Evolutionary conservation across 2,888 invertebrate species (phyloP), one percentile per base, ranked within the genome.

Genomic region (Leptura quadrifasciata): DNA sequence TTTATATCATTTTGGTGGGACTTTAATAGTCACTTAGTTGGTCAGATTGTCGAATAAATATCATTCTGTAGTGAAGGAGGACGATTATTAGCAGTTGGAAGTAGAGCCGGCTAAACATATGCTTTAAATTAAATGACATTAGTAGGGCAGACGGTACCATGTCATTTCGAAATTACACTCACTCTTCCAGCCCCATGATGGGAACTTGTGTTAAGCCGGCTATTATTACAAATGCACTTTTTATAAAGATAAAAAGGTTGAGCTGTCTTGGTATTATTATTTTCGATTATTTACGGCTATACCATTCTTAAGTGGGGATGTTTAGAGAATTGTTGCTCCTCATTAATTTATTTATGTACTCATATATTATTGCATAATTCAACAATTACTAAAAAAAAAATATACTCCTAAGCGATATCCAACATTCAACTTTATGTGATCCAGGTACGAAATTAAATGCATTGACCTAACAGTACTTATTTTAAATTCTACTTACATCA

Each of bases 41-140:
- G 77, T 73, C 70, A 72, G 81, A 82, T 82, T 79, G 80, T 77
- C 74, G 80, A 78, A 80, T 75, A 78, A 80, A 77, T 75, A 78
- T 79, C 79, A 79, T 77, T 78, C 75, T 58, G 75, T 61, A 55
- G 76, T 72, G 72, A 74, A 65, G 60, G 68, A 71, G 67, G 58
- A 63, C 77, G 72, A 79, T 80, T 76, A 80, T 74, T 71, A 76
- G 70, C 76, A 74, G 77, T 78, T 73, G 79, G 72, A 54, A 71
- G 73, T 57, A 39, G n/a, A 61, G 64, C 61, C 79, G 68, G 63
- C 82, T 86, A 86, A 87, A 86, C 87, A 87, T 85, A 86, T 87
- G 87, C 82, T 82, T 85, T 82, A 84, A 87, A 87, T 87, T 87
- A 87, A 87, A 85, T 86, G 87, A 86, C 86, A 87, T 87, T 87